These are phyloP conservation scores for Oryctes rhinoceros DNA, from an alignment of 1,140 invertebrate genomes.

Conservation along the genomic window DNA sequence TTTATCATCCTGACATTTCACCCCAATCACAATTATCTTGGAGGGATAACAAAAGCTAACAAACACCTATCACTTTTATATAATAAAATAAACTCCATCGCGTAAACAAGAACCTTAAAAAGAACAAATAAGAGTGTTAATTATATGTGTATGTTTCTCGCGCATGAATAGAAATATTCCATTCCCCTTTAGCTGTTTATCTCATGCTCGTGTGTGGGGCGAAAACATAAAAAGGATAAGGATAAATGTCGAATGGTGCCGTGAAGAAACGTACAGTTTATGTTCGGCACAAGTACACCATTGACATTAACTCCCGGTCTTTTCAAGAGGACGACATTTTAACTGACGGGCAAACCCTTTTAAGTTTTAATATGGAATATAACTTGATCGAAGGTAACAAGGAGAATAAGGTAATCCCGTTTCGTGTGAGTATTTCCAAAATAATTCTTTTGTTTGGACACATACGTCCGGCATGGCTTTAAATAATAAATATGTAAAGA, in stretches of 20 bases:
- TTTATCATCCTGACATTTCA: slow-evolving; percentile 2
- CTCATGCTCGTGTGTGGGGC: not conserved
- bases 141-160: not conserved
- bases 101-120: not conserved
- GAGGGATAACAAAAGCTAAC: not conserved
- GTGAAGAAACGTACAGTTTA: not conserved
- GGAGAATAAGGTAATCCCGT: not conserved
- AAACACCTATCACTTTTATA: not conserved
- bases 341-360: not conserved
- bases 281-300: not conserved
- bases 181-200: not conserved
- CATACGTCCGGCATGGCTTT: no score
- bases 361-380: not conserved
- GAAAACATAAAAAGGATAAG: not conserved
- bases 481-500: no score
- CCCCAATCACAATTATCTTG: not conserved
- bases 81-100: not conserved
- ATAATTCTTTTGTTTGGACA: no score
- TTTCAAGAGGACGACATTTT: not conserved
- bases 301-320: not conserved
- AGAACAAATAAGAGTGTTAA: not conserved
- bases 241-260: not conserved
- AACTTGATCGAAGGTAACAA: not conserved
- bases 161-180: not conserved
- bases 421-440: not conserved